Evolutionary conservation across 1,140 invertebrate species (phyloP).

Genomic region (Geopemphigus sp.): DNA sequence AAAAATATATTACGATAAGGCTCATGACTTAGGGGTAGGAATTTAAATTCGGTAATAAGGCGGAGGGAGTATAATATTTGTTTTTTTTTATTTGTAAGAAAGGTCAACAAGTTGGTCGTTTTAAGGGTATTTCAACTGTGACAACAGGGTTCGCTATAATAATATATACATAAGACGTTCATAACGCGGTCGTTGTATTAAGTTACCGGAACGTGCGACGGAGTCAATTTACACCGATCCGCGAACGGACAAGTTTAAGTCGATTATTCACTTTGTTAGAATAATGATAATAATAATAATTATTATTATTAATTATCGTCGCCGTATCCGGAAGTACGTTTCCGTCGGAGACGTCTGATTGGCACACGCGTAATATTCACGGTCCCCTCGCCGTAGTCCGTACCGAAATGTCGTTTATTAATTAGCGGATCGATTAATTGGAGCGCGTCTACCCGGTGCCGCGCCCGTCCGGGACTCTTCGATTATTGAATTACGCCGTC

Average conservation of each 20-base stretch:
- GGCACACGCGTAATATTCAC: neutral
- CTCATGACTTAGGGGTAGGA: no score
- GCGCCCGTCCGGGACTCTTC: no score
- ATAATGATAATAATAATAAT: no score
- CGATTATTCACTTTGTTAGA: slow-evolving; percentile 31
- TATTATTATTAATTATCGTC: no score
- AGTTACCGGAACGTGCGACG: slow-evolving; percentile 2
- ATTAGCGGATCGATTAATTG: slow-evolving; percentile 17
- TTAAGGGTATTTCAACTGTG: neutral
- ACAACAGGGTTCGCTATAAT: neutral
- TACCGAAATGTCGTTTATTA: neutral
- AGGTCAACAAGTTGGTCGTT: neutral
- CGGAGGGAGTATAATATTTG: neutral
- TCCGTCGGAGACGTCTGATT: neutral
- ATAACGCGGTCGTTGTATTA: slow-evolving; percentile 4
- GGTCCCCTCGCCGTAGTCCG: no score
- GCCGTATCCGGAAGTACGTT: neutral
- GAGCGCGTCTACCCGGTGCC: neutral
- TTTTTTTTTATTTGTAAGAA: neutral
- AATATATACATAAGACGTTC: neutral
- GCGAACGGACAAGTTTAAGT: slow-evolving; percentile 28
- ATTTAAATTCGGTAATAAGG: no score
- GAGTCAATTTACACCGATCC: slow-evolving; percentile 4
- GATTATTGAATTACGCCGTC: neutral
- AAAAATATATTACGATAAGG: no score